These are phyloP conservation scores for Pogonomyrmex californicus DNA, from an alignment of 1,140 invertebrate species.

Conservation along the genomic window DNA sequence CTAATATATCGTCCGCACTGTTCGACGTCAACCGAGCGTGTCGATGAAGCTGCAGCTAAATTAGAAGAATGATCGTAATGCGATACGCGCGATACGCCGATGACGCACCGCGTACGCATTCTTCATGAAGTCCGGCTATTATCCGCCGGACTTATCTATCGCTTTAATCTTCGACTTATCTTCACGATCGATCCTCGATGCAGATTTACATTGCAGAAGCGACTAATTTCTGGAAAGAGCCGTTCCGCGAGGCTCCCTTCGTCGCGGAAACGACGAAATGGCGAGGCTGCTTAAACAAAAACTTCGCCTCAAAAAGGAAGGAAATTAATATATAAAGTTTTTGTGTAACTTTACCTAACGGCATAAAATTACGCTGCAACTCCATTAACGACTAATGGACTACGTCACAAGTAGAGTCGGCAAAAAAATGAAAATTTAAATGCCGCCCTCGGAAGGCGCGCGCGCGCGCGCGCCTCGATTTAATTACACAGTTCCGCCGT, in stretches of 20 bases:
- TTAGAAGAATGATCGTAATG: conserved; percentile 52
- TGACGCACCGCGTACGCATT: neutral
- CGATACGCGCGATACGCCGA: conserved; percentile 24
- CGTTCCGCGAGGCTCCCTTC: neutral
- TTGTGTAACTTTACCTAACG: neutral
- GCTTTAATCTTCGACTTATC: no score
- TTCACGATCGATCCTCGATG: no score
- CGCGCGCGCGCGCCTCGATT: neutral
- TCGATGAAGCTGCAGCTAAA: conserved; percentile 56
- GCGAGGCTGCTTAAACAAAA: neutral
- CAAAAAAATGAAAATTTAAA: conserved; percentile 3
- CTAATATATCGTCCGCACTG: conserved; percentile 50
- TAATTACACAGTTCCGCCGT: conserved; percentile 19
- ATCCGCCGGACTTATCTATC: conserved; percentile 5
- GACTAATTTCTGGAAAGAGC: neutral
- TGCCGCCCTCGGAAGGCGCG: neutral
- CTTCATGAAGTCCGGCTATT: neutral
- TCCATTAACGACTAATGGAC: conserved; percentile 19
- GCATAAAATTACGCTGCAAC: neutral
- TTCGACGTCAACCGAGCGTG: conserved; percentile 52
- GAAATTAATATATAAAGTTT: neutral
- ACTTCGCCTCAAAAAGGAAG: neutral
- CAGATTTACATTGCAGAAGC: neutral
- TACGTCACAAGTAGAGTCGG: neutral
- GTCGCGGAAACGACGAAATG: neutral